phyloP scores from a whole-genome alignment of 92 coral and sea anemone genomes.

The Diadumene lineata region DNA sequence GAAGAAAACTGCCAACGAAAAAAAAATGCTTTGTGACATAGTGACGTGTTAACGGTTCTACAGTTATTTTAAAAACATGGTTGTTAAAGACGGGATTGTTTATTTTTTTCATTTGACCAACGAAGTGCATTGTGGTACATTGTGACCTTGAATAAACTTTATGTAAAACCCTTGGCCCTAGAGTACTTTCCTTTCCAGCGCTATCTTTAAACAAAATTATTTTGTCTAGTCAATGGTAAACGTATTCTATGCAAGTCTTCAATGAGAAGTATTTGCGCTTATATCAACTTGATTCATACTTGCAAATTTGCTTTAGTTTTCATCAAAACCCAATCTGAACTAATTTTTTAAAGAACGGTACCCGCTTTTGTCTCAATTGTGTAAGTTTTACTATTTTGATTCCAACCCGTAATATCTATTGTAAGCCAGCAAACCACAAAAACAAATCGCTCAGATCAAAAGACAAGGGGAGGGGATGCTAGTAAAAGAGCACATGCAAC shows the following conservation, averaged over 20 bases:
- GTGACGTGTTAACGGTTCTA: no score
- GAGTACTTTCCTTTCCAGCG: neutral
- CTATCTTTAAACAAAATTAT: neutral
- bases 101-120: neutral
- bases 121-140: neutral
- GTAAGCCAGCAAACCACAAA: neutral
- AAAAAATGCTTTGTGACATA: neutral
- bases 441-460: neutral
- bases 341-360: neutral
- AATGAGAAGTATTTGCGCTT: no score
- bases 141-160: neutral
- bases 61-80: no score
- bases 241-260: neutral
- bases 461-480: neutral
- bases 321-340: neutral
- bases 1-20: neutral
- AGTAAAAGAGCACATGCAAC: neutral
- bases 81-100: no score
- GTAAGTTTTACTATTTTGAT: neutral
- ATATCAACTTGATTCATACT: no score
- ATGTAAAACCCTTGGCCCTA: neutral
- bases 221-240: neutral
- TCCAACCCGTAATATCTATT: neutral
- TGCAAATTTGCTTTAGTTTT: no score
- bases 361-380: neutral